A percentile compares a stretch with the other conserved stretches of the same genome.
phyloP scores from a whole-genome alignment of 2,797 vertebrate species.

The Karalla daura region DNA sequence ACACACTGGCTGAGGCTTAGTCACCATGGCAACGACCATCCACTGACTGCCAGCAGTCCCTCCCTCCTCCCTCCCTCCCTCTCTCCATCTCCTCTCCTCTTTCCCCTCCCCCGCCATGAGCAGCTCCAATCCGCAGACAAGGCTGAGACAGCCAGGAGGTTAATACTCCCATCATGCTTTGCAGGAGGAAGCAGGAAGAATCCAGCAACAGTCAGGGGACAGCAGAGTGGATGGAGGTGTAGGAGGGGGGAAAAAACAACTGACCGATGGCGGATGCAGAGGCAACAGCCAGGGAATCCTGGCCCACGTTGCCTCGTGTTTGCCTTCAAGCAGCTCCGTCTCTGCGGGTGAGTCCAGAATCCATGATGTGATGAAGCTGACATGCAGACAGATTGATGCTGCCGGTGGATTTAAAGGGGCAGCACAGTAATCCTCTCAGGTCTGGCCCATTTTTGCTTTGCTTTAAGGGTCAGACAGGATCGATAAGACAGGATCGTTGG shows the following conservation, averaged over 20 bases:
- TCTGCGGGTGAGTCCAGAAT: constrained; percentile 65
- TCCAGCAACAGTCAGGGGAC: constrained; percentile 10
- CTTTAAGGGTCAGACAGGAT: background rate
- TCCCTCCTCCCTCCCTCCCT: constrained; percentile 15
- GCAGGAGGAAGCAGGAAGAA: constrained; percentile 72
- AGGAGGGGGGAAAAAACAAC: constrained; percentile 22
- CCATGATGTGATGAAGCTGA: constrained; percentile 5
- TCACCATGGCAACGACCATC: constrained; percentile 60
- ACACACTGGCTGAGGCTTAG: constrained; percentile 9
- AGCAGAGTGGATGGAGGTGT: constrained; percentile 13
- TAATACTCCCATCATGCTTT: constrained; percentile 76
- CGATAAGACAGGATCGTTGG: background rate
- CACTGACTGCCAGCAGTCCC: constrained; percentile 13
- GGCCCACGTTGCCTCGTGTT: constrained; percentile 36
- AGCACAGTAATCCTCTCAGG: constrained; percentile 38
- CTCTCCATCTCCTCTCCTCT: constrained; percentile 26
- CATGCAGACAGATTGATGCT: constrained; percentile 43
- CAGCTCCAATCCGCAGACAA: constrained; percentile 21
- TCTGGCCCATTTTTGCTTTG: background rate
- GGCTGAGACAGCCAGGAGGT: background rate
- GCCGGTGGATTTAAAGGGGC: constrained; percentile 67
- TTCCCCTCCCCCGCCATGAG: constrained; percentile 30
- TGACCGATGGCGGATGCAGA: constrained; percentile 47
- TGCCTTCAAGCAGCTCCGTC: constrained; percentile 31
- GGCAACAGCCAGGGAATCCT: constrained; percentile 42